Conservation (phyloP, 2,797 vertebrate genomes). For the Alcedo atthis region DNA sequence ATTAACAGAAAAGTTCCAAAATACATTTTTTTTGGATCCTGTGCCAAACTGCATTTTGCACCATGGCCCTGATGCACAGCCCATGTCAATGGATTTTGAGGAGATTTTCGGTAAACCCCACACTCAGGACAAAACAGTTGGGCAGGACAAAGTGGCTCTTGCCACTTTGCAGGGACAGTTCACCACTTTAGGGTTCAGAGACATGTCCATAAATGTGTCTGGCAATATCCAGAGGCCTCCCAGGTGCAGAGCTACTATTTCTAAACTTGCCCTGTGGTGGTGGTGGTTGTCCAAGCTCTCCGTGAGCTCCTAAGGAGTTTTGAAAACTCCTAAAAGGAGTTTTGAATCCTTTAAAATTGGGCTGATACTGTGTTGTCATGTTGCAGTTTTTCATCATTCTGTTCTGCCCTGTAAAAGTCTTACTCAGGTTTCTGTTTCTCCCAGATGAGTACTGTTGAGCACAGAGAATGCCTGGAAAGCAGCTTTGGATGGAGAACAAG, state of each 20-base stretch:
- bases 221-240: background rate
- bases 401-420: conserved; percentile 38
- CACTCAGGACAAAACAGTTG: fast-evolving
- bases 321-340: background rate
- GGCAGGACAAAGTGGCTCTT: background rate
- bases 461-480: conserved; percentile 38
- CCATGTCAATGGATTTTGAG: background rate
- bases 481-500: conserved; percentile 48
- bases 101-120: background rate
- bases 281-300: background rate
- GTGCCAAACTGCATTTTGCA: background rate
- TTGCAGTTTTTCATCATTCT: conserved; percentile 48
- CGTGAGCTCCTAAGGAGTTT: background rate
- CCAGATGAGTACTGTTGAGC: conserved; percentile 34
- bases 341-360: conserved; percentile 36
- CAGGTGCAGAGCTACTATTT: background rate
- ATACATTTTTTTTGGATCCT: background rate
- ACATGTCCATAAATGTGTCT: background rate
- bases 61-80: background rate
- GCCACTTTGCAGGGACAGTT: background rate
- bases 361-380: conserved; percentile 9
- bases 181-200: background rate
- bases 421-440: conserved; percentile 49
- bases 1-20: background rate
- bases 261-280: background rate